Evolutionary conservation across 2,888 invertebrate genomes (phyloP), one percentile per base, ranked within the genome.

Genomic region (Hydraecia micacea): DNA sequence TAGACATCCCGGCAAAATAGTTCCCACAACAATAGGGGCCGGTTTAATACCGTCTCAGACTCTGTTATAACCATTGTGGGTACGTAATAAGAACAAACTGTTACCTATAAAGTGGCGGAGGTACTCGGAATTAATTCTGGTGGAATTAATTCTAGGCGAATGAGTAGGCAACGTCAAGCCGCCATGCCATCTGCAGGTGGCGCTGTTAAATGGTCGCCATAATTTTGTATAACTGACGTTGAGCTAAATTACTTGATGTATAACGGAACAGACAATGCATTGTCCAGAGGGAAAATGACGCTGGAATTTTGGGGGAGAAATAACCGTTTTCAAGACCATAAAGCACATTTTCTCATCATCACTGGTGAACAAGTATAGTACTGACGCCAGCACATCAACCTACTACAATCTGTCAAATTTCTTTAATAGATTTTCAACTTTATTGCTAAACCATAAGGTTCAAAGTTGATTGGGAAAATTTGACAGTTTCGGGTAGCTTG

Each of bases 81-180:
- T 91, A 91, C 87, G 92, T 90, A 92, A 92, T 93, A 91, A 92
- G 91, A 91, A 92, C 92, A 91, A 92, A 92, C 91, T 91, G 92
- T 91, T 91, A 89, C 91, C 90, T 91, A 91, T 90, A 91, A 91
- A 91, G 87, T 83, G 90, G 90, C 86, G 85, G 89, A 92, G 91
- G 92, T 90, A 90, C 87, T 91, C 85, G 75, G 83, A 91, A 91
- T 93, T 92, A 93, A 93, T 93, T 93, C 89, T 87, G 89, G 81
- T 83, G 87, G 89, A 93, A 93, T 93, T 93, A 93, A 93, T 93
- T 92, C 91, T 86, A 87, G 87, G 80, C 86, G 90, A 92, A 91
- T 87, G 91, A 90, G 89, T 86, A 87, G 87, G 88, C 87, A 82
- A 90, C 86, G 88, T 89, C 87, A 89, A 77, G 86, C 81, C 79